Conservation (phyloP, 2,113 vertebrate genomes). For the Vulpes ferrilata region DNA sequence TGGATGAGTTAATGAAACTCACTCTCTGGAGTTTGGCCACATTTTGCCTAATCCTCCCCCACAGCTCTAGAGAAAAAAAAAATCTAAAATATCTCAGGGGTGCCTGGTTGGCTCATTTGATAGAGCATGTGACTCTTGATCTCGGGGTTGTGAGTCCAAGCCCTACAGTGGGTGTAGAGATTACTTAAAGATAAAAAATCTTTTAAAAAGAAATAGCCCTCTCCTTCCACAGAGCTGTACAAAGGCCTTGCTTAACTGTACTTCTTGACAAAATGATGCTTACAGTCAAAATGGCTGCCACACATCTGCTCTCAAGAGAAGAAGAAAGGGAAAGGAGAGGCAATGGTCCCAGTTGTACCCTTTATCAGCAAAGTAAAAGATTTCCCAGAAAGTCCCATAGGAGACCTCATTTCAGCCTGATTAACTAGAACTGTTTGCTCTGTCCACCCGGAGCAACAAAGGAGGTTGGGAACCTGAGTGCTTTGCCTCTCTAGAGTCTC, state of each 20-base stretch:
- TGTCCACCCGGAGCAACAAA: neutral
- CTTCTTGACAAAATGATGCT: neutral
- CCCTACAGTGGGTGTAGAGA: neutral
- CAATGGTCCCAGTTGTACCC: neutral
- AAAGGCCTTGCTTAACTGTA: neutral
- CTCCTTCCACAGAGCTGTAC: neutral
- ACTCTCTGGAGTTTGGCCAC: neutral
- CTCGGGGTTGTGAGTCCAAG: neutral
- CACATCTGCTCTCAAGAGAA: neutral
- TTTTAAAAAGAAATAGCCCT: neutral
- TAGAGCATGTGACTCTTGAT: neutral
- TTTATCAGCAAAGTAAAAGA: neutral
- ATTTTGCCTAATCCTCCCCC: neutral
- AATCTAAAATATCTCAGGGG: neutral
- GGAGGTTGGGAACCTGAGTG: neutral
- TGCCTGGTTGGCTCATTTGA: neutral
- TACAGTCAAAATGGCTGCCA: neutral
- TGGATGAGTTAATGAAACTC: neutral
- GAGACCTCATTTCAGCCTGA: neutral
- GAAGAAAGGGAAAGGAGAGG: neutral
- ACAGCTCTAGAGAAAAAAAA: slow-evolving; percentile 5
- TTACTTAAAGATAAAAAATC: neutral
- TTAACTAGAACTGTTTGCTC: neutral
- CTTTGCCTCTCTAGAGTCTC: neutral
- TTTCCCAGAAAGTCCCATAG: neutral